phyloP scores from a whole-genome alignment of 2,888 invertebrate genomes.

The Conistra vaccinii region DNA sequence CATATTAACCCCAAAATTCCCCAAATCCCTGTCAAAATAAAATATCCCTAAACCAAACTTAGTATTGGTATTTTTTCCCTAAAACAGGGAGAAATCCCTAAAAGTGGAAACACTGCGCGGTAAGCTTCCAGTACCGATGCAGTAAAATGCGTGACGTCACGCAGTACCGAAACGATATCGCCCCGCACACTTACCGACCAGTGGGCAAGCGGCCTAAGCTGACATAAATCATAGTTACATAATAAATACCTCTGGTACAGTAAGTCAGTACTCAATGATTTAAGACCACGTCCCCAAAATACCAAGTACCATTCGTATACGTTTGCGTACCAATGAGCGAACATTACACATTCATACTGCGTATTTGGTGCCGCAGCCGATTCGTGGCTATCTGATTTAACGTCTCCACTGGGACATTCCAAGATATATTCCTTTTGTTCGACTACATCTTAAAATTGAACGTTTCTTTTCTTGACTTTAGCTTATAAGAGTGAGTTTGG shows the following conservation, averaged over 20 bases:
- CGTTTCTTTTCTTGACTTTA: neutral
- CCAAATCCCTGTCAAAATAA: no score
- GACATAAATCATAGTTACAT: constrained; percentile 16
- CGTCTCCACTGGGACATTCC: constrained; percentile 37
- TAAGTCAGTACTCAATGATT: constrained; percentile 25
- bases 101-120: no score
- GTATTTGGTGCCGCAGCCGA: constrained; percentile 14
- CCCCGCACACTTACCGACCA: no score
- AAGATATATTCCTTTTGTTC: constrained; percentile 49
- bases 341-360: constrained; percentile 50
- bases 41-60: no score
- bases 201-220: no score
- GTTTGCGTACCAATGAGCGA: constrained; percentile 21
- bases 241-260: constrained; percentile 26
- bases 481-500: neutral
- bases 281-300: constrained; percentile 24
- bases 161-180: no score
- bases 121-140: no score
- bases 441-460: constrained; percentile 26
- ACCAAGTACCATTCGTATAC: neutral
- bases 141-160: no score
- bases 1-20: no score
- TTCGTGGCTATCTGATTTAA: constrained; percentile 56
- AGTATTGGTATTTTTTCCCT: no score
- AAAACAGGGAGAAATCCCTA: no score